Conservation (phyloP, 2,797 vertebrate species). For the Hafferia zeledoni region DNA sequence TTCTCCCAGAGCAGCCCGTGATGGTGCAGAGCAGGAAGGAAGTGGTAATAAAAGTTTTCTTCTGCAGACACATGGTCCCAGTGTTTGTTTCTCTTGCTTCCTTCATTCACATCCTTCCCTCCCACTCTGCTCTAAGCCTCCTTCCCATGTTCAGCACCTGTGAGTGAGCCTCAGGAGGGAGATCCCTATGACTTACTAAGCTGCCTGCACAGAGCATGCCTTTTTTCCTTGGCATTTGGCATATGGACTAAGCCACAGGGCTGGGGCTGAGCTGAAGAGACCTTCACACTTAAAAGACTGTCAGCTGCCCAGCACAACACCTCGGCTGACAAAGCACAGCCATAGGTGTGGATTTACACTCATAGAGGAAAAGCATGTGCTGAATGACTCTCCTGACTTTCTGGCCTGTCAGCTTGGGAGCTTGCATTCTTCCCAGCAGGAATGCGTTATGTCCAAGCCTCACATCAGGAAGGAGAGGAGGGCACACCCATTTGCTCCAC, state of each 20-base stretch:
- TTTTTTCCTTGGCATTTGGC: background rate
- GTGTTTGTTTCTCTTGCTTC: background rate
- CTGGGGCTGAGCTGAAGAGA: background rate
- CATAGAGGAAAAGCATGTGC: background rate
- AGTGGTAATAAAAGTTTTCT: background rate
- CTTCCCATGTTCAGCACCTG: fast-evolving
- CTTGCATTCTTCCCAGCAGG: background rate
- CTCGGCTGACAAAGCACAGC: background rate
- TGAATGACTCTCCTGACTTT: background rate
- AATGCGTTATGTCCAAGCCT: background rate
- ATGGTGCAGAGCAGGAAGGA: background rate
- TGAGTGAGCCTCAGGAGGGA: background rate
- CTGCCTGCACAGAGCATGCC: fast-evolving
- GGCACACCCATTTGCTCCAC: background rate
- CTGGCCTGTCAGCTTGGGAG: background rate
- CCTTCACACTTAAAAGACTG: background rate
- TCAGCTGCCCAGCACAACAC: fast-evolving
- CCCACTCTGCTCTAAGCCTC: background rate
- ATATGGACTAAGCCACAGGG: background rate
- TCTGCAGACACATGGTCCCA: background rate
- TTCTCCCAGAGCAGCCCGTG: background rate
- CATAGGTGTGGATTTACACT: fast-evolving
- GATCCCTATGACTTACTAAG: background rate
- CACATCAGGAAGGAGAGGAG: background rate
- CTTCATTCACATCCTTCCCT: background rate